phyloP scores from a whole-genome alignment of 2,797 vertebrate species.

The Anniella stebbinsi region DNA sequence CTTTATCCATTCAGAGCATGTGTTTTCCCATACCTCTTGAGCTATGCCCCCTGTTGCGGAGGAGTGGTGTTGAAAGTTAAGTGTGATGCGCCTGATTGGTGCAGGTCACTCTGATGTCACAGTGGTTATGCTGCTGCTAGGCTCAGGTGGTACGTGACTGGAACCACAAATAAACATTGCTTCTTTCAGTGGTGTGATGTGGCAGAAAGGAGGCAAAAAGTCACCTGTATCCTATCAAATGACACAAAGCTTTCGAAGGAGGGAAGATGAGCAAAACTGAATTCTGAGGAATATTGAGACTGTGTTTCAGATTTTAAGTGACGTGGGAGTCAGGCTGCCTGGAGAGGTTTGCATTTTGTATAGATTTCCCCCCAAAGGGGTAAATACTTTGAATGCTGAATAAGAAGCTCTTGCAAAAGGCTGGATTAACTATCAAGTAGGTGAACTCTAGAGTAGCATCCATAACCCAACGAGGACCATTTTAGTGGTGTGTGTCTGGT shows the following conservation, averaged over 20 bases:
- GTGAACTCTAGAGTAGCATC: not conserved
- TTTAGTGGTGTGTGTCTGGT: not conserved
- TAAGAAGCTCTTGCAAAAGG: not conserved
- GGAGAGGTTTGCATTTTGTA: not conserved
- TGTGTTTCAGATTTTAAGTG: not conserved
- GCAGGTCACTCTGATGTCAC: not conserved
- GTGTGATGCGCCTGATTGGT: not conserved
- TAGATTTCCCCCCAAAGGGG: not conserved
- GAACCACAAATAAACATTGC: not conserved
- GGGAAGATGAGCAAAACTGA: not conserved
- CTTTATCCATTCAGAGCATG: not conserved
- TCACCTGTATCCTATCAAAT: not conserved
- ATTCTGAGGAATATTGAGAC: not conserved
- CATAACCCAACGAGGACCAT: not conserved
- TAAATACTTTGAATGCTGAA: not conserved
- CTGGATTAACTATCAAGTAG: not conserved
- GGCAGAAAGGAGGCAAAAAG: no score
- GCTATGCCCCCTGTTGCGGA: not conserved
- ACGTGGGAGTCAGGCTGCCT: not conserved
- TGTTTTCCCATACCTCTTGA: not conserved
- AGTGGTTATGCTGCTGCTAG: not conserved
- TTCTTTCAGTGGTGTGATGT: not conserved
- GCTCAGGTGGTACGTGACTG: not conserved
- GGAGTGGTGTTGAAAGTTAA: not conserved
- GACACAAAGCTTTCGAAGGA: not conserved